Evolutionary conservation across 2,113 vertebrate genomes (phyloP).

Genomic region (Pedionomus torquatus): DNA sequence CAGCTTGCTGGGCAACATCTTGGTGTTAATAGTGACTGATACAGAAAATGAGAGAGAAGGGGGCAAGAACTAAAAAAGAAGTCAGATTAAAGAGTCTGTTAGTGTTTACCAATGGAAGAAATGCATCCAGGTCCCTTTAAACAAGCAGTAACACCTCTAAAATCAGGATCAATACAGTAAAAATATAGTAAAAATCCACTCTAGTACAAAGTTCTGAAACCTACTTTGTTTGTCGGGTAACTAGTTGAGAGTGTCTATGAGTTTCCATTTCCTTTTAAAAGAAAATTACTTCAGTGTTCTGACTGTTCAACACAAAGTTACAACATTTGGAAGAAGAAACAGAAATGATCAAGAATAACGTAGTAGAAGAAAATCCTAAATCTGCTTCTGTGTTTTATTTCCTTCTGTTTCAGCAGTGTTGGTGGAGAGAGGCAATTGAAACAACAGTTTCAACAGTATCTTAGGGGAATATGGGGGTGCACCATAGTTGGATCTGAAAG

Average conservation of each 20-base stretch:
- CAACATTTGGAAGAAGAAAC: not conserved
- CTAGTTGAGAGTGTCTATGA: not conserved
- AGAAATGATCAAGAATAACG: not conserved
- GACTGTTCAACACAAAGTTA: not conserved
- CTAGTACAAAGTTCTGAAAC: not conserved
- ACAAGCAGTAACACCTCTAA: not conserved
- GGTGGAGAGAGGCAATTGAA: not conserved
- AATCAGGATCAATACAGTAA: not conserved
- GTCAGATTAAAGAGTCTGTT: not conserved
- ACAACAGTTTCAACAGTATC: rapidly evolving
- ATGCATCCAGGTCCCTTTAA: not conserved
- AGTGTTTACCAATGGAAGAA: not conserved
- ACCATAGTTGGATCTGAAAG: not conserved
- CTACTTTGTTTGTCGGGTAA: not conserved
- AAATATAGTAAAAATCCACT: not conserved
- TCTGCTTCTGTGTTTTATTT: not conserved
- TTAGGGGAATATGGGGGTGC: not conserved
- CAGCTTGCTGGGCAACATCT: not conserved
- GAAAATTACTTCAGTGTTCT: not conserved
- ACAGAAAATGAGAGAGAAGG: not conserved
- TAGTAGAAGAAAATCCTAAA: not conserved
- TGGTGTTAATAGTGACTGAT: not conserved
- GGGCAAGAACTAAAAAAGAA: too few relatives aligned
- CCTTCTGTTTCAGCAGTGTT: not conserved
- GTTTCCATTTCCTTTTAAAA: not conserved